Evolutionary conservation across 2,797 vertebrate genomes (phyloP).

Genomic region (Amblyraja radiata): DNA sequence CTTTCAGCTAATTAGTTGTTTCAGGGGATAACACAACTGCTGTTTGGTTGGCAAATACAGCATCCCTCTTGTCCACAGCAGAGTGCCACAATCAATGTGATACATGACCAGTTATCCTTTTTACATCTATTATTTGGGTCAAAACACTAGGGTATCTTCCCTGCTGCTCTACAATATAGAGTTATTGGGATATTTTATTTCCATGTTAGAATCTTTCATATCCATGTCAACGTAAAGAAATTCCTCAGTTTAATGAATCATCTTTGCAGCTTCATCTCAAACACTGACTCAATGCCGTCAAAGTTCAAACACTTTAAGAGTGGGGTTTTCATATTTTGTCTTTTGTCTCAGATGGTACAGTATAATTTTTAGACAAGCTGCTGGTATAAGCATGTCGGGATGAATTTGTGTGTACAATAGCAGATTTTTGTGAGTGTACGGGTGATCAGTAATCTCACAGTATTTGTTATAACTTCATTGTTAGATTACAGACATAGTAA

Average conservation of each 20-base stretch:
- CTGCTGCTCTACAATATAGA: background rate
- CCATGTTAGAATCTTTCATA: background rate
- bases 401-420: background rate
- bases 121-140: background rate
- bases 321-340: background rate
- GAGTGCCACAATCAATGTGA: background rate
- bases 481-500: background rate
- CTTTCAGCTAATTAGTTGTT: background rate
- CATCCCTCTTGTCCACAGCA: background rate
- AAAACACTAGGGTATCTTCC: background rate
- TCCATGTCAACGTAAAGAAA: background rate
- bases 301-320: background rate
- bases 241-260: background rate
- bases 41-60: background rate
- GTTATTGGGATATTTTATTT: background rate
- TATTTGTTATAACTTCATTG: background rate
- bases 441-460: background rate
- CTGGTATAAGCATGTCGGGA: background rate
- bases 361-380: background rate
- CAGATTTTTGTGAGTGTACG: background rate
- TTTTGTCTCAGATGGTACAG: background rate
- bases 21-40: background rate
- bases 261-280: background rate
- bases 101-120: background rate
- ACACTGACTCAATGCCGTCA: background rate